Percentiles rank a stretch among this genome's conserved stretches.
phyloP scores from a whole-genome alignment of 2,888 invertebrate genomes.

The Zhengitettix transpicula region DNA sequence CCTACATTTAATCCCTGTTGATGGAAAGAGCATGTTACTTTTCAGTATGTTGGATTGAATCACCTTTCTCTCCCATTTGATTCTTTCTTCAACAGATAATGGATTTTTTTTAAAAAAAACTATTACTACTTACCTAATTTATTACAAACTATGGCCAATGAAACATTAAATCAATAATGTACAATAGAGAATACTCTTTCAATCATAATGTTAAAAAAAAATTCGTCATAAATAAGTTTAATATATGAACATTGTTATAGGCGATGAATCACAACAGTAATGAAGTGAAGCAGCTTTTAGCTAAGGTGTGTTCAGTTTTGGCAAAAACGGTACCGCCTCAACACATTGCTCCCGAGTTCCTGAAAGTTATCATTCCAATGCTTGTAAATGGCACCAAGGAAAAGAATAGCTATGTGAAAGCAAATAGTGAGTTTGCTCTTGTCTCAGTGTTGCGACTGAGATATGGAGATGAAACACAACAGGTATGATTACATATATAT shows the following conservation, averaged over 20 bases:
- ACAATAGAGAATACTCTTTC: too few relatives aligned
- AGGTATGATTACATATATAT: conserved; percentile 30
- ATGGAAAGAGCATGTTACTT: too few relatives aligned
- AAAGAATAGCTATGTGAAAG: conserved; percentile 88
- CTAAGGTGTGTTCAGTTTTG: conserved; percentile 59
- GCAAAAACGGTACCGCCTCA: conserved; percentile 44
- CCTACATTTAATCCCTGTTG: too few relatives aligned
- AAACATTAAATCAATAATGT: too few relatives aligned
- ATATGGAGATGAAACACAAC: conserved; percentile 52
- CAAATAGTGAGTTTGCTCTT: conserved; percentile 84
- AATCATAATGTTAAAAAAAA: too few relatives aligned
- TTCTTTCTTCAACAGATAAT: background rate
- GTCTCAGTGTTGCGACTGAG: conserved; percentile 69
- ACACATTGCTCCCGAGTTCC: conserved; percentile 43
- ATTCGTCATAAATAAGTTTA: too few relatives aligned
- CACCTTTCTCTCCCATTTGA: background rate
- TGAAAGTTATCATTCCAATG: conserved; percentile 69
- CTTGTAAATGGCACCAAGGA: conserved; percentile 97
- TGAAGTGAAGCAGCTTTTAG: conserved; percentile 84
- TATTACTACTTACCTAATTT: background rate
- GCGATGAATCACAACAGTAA: conserved; percentile 87
- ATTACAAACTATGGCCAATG: too few relatives aligned
- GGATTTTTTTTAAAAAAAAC: background rate
- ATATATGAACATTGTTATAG: conserved; percentile 26
- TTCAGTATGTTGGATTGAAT: background rate